Conservation (phyloP, 2,113 vertebrate genomes). For the Dipodomys spectabilis region DNA sequence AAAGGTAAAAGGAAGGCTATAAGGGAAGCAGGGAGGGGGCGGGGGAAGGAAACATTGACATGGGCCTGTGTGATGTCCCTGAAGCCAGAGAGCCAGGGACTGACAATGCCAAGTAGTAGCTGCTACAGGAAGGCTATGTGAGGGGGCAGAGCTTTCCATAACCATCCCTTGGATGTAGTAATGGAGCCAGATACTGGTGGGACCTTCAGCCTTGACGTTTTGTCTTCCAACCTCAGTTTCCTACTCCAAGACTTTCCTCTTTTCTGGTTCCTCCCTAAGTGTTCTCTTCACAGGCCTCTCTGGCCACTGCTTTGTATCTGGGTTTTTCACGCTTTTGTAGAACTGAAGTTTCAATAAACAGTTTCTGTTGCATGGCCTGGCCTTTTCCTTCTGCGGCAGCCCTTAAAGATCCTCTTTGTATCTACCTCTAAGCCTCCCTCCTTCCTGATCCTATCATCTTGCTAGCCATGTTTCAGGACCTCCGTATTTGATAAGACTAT, state of each 20-base stretch:
- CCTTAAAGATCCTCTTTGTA: background rate
- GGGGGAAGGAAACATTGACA: background rate
- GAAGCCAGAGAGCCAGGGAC: conserved; percentile 36
- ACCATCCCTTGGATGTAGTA: background rate
- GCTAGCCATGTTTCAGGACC: background rate
- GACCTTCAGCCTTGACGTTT: conserved; percentile 42
- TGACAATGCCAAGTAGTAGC: background rate
- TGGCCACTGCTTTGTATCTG: conserved; percentile 79
- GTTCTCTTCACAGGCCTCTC: conserved; percentile 84
- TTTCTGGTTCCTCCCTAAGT: background rate
- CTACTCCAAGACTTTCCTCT: conserved; percentile 22
- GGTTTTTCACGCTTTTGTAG: conserved; percentile 88
- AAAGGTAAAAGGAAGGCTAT: conserved; percentile 34
- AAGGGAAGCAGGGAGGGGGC: background rate
- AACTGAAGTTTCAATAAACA: conserved; percentile 81
- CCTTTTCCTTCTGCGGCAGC: conserved; percentile 56
- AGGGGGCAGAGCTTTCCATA: background rate
- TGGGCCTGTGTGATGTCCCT: conserved; percentile 54
- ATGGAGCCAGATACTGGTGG: conserved; percentile 55
- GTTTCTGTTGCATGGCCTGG: conserved; percentile 73
- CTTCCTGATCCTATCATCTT: background rate
- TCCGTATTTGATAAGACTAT: background rate
- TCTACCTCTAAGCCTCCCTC: background rate
- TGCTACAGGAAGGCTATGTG: background rate
- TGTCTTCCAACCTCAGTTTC: conserved; percentile 43